Evolutionary conservation across 2,113 vertebrate species (phyloP), one percentile per base, ranked within the genome.

Genomic region (Perognathus longimembris): DNA sequence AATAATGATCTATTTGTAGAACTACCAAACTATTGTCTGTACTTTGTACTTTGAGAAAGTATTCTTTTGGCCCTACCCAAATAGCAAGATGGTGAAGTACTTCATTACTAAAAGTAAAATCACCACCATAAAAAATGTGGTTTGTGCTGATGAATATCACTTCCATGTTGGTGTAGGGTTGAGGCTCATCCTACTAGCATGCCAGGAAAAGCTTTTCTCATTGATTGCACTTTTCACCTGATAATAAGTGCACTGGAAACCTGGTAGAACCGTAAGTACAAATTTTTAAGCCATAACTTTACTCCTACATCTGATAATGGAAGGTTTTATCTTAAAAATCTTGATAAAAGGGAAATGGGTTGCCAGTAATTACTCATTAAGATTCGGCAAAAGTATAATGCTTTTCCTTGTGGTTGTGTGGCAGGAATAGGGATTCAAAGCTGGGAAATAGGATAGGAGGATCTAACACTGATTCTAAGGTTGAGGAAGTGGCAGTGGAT

Each of bases 161-260:
- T 82, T 79, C n/a, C 7, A 0, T 7, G 15, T 32, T 59, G 26
- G 73, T 54, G 66, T 79, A 66, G 54, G 61, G 61, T 74, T 40
- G 61, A 90, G 67, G 94, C 14, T 40, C 54, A 82, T 42, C 86
- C 88, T 66, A 80, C 94, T 70, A 59, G 63, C 14, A 11, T 42
- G 77, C 80, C 64, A 87, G 91, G 69, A 73, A 83, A 92, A 91
- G 73, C 59, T 87, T 7, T 12, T 42, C 42, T 92, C 1, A 3
- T 81, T 32, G 83, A 85, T 32, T 96, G 89, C 64, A 85, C 96
- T 96, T 94, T 97, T 92, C 94, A 95, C 92, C 92, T 57, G 70
- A 7, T 59, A 89, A 95, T 95, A 94, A 95, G 84, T 18, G 64
- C 22, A 32, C 54, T 81, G 81, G 87, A 93, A 96, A 70, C 28